Evolutionary conservation across 1,140 invertebrate genomes (phyloP).

Genomic region (Coptotermes formosanus): DNA sequence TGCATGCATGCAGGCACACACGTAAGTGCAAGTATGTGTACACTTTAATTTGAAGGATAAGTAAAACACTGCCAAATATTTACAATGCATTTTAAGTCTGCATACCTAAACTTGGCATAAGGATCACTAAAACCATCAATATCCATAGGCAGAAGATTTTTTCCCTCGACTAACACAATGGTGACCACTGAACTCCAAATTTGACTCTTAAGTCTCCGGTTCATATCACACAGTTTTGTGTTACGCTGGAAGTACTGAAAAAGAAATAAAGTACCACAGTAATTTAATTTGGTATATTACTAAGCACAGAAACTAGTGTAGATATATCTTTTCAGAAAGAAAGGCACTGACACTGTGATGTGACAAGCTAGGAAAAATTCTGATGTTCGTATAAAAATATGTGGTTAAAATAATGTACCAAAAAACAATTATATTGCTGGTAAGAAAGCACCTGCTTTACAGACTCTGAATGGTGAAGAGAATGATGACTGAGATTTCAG

Average conservation of each 20-base stretch:
- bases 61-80: no score
- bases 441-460: no score
- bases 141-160: slow-evolving; percentile 84
- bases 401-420: no score
- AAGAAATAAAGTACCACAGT: slow-evolving; percentile 40
- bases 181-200: slow-evolving; percentile 96
- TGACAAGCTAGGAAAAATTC: neutral
- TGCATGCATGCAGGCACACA: no score
- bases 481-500: no score
- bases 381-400: no score
- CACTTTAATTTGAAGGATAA: no score
- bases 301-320: neutral
- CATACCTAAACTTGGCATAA: slow-evolving; percentile 92
- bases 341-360: neutral
- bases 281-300: neutral
- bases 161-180: slow-evolving; percentile 92
- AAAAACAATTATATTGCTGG: no score
- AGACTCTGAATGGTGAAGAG: no score
- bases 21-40: no score
- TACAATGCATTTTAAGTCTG: no score
- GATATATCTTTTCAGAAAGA: neutral
- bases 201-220: slow-evolving; percentile 80
- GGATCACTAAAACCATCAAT: slow-evolving; percentile 89
- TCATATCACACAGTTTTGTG: slow-evolving; percentile 71
- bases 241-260: slow-evolving; percentile 78